Conservation (phyloP, 2,888 invertebrate species). For the Drosophila lutescens region DNA sequence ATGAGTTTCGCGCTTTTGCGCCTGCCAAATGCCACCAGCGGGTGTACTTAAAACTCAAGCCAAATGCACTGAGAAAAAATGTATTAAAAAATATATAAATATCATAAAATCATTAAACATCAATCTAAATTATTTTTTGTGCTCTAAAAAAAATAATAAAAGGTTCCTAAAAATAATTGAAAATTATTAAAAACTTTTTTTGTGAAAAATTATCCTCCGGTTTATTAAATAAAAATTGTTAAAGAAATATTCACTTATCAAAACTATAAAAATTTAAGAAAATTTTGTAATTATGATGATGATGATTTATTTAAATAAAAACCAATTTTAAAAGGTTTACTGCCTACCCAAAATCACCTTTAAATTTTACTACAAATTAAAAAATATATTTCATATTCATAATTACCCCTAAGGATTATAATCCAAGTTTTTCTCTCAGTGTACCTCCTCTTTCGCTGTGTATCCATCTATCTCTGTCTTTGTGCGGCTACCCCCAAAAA, state of each 20-base stretch:
- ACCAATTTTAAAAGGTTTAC: no score
- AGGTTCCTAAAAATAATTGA: no score
- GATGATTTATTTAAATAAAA: no score
- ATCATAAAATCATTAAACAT: no score
- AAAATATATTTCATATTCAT: no score
- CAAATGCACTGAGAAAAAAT: background rate
- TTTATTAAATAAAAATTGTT: no score
- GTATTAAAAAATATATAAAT: background rate
- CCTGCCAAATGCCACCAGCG: conserved; percentile 76
- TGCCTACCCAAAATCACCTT: background rate
- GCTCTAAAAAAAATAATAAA: no score
- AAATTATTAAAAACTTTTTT: no score
- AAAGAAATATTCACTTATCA: background rate
- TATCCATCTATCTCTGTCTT: conserved; percentile 49
- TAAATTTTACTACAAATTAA: background rate
- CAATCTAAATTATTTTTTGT: no score
- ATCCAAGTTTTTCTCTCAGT: background rate
- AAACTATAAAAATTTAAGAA: background rate
- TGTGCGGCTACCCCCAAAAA: conserved; percentile 81
- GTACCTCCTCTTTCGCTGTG: conserved; percentile 1
- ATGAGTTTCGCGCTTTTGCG: conserved; percentile 77
- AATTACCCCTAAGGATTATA: background rate
- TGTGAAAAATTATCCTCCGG: no score
- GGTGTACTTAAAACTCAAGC: conserved; percentile 69
- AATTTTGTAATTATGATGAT: no score